A percentile compares a stretch with the other conserved stretches of the same genome.
Evolutionary conservation across 1,140 invertebrate species (phyloP).

Genomic region (Anoplolepis gracilipes): DNA sequence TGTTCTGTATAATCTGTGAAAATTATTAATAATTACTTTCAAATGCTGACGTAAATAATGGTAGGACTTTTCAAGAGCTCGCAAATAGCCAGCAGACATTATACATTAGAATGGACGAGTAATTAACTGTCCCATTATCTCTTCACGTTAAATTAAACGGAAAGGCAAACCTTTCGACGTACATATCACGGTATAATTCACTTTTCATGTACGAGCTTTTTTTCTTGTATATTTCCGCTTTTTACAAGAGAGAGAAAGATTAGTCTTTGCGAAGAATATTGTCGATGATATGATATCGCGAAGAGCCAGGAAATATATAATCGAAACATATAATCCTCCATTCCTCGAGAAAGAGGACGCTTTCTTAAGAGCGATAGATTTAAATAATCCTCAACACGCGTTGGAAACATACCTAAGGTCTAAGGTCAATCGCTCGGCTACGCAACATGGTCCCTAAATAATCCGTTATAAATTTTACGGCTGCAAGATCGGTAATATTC

Average conservation of each 20-base stretch:
- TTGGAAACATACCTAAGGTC: not conserved
- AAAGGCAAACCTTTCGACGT: slow-evolving; percentile 2
- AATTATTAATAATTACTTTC: not conserved
- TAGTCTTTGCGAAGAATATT: no score
- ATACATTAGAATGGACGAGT: not conserved
- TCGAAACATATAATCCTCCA: not conserved
- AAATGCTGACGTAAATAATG: not conserved
- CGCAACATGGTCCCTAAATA: not conserved
- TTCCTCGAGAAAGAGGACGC: not conserved
- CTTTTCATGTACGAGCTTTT: not conserved
- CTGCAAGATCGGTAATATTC: slow-evolving; percentile 28
- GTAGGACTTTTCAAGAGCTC: not conserved
- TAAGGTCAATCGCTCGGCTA: slow-evolving; percentile 44
- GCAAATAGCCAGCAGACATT: not conserved
- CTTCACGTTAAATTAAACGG: not conserved
- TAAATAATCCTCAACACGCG: not conserved
- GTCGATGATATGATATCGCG: not conserved
- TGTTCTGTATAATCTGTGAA: not conserved
- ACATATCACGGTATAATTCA: not conserved
- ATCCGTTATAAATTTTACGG: slow-evolving; percentile 54
- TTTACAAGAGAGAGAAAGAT: no score
- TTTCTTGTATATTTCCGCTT: not conserved
- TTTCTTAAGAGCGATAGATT: slow-evolving; percentile 39
- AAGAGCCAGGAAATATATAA: not conserved
- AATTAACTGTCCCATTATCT: slow-evolving; percentile 17